Evolutionary conservation across 2,113 vertebrate species (phyloP).

Genomic region (Centrocercus urophasianus): DNA sequence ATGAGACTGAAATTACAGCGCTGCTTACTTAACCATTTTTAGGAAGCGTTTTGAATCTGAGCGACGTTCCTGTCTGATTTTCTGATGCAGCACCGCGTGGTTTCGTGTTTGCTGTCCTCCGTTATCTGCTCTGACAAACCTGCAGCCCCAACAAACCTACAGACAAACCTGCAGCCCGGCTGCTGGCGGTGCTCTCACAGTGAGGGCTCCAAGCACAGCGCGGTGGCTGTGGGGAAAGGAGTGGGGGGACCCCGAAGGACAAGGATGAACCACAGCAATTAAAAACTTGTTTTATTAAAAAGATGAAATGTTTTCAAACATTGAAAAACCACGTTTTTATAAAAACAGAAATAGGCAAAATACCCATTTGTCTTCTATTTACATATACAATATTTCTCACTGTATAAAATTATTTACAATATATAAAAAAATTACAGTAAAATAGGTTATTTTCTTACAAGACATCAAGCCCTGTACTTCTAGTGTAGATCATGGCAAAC

Average conservation of each 20-base stretch:
- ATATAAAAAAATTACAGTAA: constrained; percentile 81
- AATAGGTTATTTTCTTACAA: constrained; percentile 84
- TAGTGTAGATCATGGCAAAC: constrained; percentile 85
- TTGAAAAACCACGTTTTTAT: constrained; percentile 47
- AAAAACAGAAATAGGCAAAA: constrained; percentile 75
- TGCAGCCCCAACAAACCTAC: background rate
- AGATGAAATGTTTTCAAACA: constrained; percentile 56
- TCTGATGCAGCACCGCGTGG: background rate
- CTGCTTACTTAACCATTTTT: constrained; percentile 64
- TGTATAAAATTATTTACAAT: constrained; percentile 91
- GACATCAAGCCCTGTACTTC: constrained; percentile 89
- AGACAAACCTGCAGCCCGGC: too few species aligned
- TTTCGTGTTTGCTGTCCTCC: background rate
- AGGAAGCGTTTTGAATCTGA: constrained; percentile 10
- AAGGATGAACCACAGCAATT: constrained; percentile 9
- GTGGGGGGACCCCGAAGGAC: background rate
- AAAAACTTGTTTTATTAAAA: constrained; percentile 77
- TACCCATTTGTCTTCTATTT: constrained; percentile 85
- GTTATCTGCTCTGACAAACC: background rate
- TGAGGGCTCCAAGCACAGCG: too few species aligned
- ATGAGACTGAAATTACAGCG: constrained; percentile 60
- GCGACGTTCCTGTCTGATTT: background rate
- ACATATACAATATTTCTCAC: constrained; percentile 87
- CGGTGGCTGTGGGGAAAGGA: background rate
- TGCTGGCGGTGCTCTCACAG: too few species aligned